Conservation (phyloP, 2,888 invertebrate species). For the Rhagophthalmus giganteus region DNA sequence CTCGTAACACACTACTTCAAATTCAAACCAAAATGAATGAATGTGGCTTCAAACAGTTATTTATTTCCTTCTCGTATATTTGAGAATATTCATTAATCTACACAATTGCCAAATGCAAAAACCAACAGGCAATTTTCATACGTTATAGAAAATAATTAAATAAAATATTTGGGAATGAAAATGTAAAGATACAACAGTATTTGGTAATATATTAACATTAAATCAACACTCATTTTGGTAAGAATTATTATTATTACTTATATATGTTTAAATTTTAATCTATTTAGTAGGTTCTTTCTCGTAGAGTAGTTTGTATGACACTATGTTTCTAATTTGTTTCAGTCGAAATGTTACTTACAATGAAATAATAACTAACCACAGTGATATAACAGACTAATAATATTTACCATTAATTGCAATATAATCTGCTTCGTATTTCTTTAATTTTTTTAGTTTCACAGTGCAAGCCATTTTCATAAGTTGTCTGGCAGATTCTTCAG, state of each 20-base stretch:
- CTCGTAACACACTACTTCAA: conserved; percentile 17
- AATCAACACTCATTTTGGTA: no score
- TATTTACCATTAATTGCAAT: conserved; percentile 69
- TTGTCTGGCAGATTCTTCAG: conserved; percentile 84
- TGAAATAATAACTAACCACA: neutral
- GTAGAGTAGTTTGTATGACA: neutral
- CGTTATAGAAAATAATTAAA: neutral
- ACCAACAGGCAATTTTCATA: no score
- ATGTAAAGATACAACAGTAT: no score
- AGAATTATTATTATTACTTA: no score
- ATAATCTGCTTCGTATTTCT: conserved; percentile 94
- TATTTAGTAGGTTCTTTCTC: no score
- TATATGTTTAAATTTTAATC: neutral
- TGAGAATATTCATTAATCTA: no score
- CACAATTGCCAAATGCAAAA: no score
- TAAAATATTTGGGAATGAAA: no score
- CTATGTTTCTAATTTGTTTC: neutral
- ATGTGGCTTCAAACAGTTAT: neutral
- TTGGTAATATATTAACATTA: no score
- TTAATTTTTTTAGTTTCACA: conserved; percentile 89
- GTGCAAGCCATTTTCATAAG: conserved; percentile 89
- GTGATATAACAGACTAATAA: neutral
- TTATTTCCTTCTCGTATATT: no score
- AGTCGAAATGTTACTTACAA: neutral
- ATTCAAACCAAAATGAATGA: conserved; percentile 10